Evolutionary conservation across 2,113 vertebrate species (phyloP).

Genomic region (Sander vitreus): DNA sequence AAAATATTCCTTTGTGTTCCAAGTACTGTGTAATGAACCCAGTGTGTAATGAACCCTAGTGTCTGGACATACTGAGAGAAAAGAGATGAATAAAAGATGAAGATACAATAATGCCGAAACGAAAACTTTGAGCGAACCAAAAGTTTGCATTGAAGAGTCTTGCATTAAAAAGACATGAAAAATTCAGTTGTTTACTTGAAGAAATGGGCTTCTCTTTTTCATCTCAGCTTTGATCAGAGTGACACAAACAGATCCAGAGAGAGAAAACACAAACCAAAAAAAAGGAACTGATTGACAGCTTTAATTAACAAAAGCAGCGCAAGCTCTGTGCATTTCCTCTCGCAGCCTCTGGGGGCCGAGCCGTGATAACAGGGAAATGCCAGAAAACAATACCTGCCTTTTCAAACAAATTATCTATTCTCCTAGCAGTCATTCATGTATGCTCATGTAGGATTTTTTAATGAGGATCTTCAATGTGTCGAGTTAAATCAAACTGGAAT

Average conservation of each 20-base stretch:
- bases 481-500: constrained; percentile 41
- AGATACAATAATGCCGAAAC: constrained; percentile 18
- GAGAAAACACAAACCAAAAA: constrained; percentile 63
- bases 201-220: constrained; percentile 63
- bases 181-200: constrained; percentile 72
- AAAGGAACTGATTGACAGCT: constrained; percentile 79
- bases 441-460: constrained; percentile 52
- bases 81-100: constrained; percentile 71
- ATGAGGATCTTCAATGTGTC: constrained; percentile 54
- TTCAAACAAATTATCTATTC: constrained; percentile 71
- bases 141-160: constrained; percentile 72
- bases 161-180: constrained; percentile 75
- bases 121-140: constrained; percentile 53
- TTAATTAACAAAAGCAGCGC: constrained; percentile 80
- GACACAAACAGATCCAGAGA: constrained; percentile 75
- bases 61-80: constrained; percentile 57
- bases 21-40: constrained; percentile 51
- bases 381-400: constrained; percentile 72
- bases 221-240: constrained; percentile 80
- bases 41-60: constrained; percentile 47
- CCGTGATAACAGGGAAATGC: constrained; percentile 66
- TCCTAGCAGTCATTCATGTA: constrained; percentile 70
- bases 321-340: constrained; percentile 71
- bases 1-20: constrained; percentile 50
- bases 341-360: constrained; percentile 71